These are phyloP conservation scores for Sciaenops ocellatus DNA, from an alignment of 2,797 vertebrate genomes.

Conservation along the genomic window DNA sequence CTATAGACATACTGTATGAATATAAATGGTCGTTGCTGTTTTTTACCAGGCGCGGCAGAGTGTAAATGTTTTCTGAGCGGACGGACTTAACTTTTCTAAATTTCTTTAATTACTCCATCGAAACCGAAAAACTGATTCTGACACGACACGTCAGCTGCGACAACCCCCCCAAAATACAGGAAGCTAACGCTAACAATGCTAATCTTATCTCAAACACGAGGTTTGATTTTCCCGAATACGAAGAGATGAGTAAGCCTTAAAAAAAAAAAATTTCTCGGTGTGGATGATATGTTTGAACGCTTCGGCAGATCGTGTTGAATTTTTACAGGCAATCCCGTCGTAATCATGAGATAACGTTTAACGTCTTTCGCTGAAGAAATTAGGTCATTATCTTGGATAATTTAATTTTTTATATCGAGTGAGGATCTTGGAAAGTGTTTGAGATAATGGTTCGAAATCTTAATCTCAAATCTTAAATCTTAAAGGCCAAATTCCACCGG, in stretches of 20 bases:
- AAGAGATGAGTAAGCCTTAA: neutral
- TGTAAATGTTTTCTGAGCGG: constrained; percentile 65
- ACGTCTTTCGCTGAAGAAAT: neutral
- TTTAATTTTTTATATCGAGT: neutral
- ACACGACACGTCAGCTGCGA: neutral
- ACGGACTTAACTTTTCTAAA: constrained; percentile 47
- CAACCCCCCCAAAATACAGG: neutral
- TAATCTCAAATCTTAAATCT: too few species aligned
- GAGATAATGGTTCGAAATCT: neutral
- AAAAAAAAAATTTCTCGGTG: neutral
- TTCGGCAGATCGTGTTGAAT: neutral
- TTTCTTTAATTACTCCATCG: constrained; percentile 30
- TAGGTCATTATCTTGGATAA: neutral
- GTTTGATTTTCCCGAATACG: constrained; percentile 4
- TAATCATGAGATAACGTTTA: neutral
- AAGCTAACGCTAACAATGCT: neutral
- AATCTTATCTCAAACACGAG: neutral
- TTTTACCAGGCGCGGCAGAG: constrained; percentile 56
- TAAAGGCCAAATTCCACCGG: too few species aligned
- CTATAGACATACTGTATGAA: constrained; percentile 76
- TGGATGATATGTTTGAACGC: neutral
- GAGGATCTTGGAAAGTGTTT: neutral
- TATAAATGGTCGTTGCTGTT: constrained; percentile 77
- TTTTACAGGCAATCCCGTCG: neutral
- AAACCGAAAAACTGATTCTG: neutral